Evolutionary conservation across 2,113 vertebrate species (phyloP).

Genomic region (Beaufortia kweichowensis): DNA sequence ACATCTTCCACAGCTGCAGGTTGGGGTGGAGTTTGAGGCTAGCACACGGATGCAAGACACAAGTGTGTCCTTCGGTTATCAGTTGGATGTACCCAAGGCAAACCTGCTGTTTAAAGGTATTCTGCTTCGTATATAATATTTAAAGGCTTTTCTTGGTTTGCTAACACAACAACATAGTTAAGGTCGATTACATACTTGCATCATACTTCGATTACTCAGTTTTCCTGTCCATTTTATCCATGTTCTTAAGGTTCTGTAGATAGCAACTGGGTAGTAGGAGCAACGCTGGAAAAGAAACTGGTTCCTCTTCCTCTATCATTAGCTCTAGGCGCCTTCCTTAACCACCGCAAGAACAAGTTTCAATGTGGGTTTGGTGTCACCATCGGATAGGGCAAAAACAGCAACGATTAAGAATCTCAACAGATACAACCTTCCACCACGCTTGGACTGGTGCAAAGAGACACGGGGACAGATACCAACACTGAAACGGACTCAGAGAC

Average conservation of each 20-base stretch:
- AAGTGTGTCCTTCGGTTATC: constrained; percentile 84
- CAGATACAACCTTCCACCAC: constrained; percentile 51
- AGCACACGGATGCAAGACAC: constrained; percentile 88
- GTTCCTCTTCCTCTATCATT: constrained; percentile 84
- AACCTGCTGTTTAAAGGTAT: constrained; percentile 90
- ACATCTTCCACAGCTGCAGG: constrained; percentile 76
- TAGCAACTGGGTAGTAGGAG: constrained; percentile 89
- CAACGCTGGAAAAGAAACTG: constrained; percentile 88
- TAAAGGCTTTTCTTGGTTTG: background rate
- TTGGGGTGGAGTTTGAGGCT: constrained; percentile 90
- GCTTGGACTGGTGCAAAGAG: constrained; percentile 66
- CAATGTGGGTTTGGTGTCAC: constrained; percentile 89
- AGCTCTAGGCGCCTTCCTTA: constrained; percentile 87
- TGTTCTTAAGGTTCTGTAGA: constrained; percentile 78
- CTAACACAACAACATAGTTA: too few species aligned
- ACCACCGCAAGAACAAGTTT: constrained; percentile 91
- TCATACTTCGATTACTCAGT: background rate
- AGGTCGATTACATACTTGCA: background rate
- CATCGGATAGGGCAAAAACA: constrained; percentile 75
- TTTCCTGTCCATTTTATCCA: background rate
- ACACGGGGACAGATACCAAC: constrained; percentile 66
- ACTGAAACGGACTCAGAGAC: constrained; percentile 68
- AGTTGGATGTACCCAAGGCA: constrained; percentile 87
- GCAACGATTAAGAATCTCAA: constrained; percentile 33
- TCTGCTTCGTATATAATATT: background rate